phyloP scores from a whole-genome alignment of 1,140 invertebrate species.

The Danaus melanippus region DNA sequence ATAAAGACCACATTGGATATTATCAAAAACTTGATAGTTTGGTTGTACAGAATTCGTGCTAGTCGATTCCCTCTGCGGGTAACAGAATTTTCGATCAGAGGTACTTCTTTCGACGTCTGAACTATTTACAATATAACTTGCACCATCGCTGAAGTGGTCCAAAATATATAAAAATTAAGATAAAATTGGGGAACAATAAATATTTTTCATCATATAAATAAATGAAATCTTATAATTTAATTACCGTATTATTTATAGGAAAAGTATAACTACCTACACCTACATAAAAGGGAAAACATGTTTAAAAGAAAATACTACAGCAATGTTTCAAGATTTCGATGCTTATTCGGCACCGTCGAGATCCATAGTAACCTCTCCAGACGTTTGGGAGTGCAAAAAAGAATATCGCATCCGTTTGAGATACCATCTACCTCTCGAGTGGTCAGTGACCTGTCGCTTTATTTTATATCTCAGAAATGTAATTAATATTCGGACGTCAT shows the following conservation, averaged over 20 bases:
- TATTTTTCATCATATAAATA: no score
- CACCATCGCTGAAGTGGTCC: no score
- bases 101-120: slow-evolving; percentile 33
- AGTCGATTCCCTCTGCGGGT: slow-evolving; percentile 46
- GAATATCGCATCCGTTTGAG: slow-evolving; percentile 40
- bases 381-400: slow-evolving; percentile 45
- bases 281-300: no score
- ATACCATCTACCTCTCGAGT: slow-evolving; percentile 39
- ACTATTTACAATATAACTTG: no score
- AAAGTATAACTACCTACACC: no score
- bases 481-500: slow-evolving; percentile 21
- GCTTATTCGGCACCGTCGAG: slow-evolving; percentile 18
- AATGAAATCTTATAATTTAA: no score
- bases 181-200: no score
- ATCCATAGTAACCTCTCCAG: slow-evolving; percentile 29
- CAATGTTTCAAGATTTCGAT: no score
- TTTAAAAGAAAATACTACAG: no score
- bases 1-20: slow-evolving; percentile 1
- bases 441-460: slow-evolving; percentile 37
- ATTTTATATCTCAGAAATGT: slow-evolving; percentile 18
- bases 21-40: slow-evolving; percentile 2
- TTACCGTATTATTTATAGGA: no score
- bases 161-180: no score
- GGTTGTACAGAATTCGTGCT: slow-evolving; percentile 25
- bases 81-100: slow-evolving; percentile 51